Evolutionary conservation across 1,140 invertebrate genomes (phyloP).

Genomic region (Mya arenaria): DNA sequence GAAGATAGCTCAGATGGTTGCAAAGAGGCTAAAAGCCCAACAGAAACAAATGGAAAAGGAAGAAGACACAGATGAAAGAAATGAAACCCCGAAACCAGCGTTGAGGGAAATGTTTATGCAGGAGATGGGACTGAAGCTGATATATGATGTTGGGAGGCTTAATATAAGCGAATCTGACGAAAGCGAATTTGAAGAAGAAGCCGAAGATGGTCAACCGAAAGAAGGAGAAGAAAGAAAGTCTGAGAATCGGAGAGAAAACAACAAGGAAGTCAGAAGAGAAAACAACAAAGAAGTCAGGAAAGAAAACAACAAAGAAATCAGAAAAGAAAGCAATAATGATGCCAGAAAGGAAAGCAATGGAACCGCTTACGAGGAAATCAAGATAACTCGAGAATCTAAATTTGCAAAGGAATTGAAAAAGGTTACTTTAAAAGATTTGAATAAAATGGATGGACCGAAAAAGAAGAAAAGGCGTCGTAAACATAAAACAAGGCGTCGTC

Average conservation of each 20-base stretch:
- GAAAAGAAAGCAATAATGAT: too few species aligned
- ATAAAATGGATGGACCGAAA: neutral
- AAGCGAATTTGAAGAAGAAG: neutral
- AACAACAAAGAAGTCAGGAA: neutral
- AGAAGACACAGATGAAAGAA: neutral
- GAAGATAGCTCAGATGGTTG: constrained; percentile 3
- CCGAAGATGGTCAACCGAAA: neutral
- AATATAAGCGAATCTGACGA: neutral
- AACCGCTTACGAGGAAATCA: too few species aligned
- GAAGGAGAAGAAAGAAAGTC: neutral
- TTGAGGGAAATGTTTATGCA: constrained; percentile 36
- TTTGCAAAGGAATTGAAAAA: constrained; percentile 28
- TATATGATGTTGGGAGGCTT: constrained; percentile 27
- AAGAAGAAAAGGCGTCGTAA: neutral
- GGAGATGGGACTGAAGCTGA: constrained; percentile 30
- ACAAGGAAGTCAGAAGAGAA: neutral
- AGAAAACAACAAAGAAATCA: neutral
- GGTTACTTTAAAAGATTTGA: constrained; percentile 1
- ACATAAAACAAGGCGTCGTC: neutral
- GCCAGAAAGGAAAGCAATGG: too few species aligned
- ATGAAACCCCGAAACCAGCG: constrained; percentile 13
- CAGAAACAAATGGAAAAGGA: constrained; percentile 11
- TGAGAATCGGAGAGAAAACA: neutral
- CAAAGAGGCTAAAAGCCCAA: neutral
- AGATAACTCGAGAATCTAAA: too few species aligned